phyloP scores from a whole-genome alignment of 2,888 invertebrate genomes.

The Schizaphis graminum region DNA sequence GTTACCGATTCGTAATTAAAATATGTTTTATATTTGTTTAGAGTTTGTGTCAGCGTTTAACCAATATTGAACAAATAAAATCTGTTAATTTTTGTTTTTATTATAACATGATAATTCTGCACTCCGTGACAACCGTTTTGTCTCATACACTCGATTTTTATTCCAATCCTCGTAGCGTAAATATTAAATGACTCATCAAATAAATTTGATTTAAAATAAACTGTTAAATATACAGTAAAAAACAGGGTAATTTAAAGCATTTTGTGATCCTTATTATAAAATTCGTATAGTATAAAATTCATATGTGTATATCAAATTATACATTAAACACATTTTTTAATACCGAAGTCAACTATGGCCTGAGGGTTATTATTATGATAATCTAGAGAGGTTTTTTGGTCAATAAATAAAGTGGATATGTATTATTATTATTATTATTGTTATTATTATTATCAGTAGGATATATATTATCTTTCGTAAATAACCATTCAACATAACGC shows the following conservation, averaged over 20 bases:
- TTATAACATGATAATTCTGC: neutral
- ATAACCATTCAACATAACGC: conserved; percentile 11
- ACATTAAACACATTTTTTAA: neutral
- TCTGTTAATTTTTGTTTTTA: conserved; percentile 40
- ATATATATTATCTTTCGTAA: neutral
- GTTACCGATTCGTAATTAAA: conserved; percentile 27
- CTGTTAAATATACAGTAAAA: neutral
- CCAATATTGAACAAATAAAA: conserved; percentile 31
- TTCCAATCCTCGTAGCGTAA: neutral
- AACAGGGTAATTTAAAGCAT: neutral
- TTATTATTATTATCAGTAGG: neutral
- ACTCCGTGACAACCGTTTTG: neutral
- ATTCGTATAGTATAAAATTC: neutral
- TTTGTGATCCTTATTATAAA: neutral
- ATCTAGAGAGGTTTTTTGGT: neutral
- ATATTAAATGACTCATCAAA: neutral
- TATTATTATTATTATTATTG: neutral
- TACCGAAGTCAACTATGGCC: neutral
- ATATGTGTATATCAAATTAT: neutral
- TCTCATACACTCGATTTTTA: neutral
- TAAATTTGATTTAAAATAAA: neutral
- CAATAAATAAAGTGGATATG: neutral
- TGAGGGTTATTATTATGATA: neutral
- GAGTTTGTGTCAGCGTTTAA: neutral
- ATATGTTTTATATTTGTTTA: conserved; percentile 60